Conservation (phyloP, 2,797 vertebrate species). For the Margarornis squamiger region DNA sequence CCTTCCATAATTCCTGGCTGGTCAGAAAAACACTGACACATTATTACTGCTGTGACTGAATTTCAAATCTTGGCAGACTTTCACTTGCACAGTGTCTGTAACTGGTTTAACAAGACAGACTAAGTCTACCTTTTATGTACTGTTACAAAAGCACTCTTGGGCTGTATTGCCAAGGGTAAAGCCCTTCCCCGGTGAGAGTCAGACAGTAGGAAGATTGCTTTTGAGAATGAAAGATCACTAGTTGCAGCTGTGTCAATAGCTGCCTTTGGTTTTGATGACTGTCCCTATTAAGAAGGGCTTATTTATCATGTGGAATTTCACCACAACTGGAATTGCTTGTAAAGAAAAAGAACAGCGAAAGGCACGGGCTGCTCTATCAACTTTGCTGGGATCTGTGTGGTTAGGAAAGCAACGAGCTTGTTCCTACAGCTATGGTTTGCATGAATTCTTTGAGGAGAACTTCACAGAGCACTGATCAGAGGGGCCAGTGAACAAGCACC, state of each 20-base stretch:
- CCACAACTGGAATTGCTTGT: background rate
- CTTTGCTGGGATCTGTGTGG: background rate
- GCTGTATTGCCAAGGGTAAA: background rate
- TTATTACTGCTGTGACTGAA: background rate
- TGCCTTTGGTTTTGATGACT: background rate
- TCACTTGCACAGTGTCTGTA: background rate
- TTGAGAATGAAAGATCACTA: background rate
- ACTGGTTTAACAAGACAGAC: background rate
- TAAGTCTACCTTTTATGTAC: background rate
- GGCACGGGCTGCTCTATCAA: background rate
- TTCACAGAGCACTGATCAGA: background rate
- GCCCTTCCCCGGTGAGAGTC: background rate
- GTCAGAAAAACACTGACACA: background rate
- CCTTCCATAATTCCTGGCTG: background rate
- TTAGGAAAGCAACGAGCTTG: background rate
- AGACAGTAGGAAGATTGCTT: background rate
- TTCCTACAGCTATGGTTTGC: background rate
- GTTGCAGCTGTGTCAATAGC: slow-evolving; percentile 12
- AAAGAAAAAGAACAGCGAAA: background rate
- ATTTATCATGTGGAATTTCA: background rate
- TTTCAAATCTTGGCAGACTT: background rate
- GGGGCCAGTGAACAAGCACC: background rate
- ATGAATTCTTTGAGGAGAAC: background rate
- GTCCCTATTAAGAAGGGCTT: background rate
- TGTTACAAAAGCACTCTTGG: background rate